phyloP scores from a whole-genome alignment of 2,113 vertebrate genomes.

The Scolopax mira region DNA sequence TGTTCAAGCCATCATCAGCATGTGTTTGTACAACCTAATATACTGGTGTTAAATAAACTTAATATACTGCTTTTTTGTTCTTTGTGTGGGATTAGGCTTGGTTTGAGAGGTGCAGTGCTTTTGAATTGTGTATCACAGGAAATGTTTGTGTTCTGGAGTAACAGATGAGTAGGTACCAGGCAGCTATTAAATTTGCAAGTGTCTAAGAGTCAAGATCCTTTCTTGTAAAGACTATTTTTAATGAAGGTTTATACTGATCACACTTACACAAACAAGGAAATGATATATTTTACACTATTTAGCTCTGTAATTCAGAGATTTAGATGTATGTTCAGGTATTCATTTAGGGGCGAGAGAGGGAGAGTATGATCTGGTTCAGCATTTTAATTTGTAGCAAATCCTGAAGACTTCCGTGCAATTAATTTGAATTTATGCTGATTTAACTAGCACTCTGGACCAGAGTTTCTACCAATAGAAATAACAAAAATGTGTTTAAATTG shows the following conservation, averaged over 20 bases:
- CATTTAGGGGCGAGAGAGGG: background rate
- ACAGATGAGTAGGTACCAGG: background rate
- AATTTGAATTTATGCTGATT: background rate
- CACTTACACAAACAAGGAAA: constrained; percentile 4
- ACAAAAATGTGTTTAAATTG: background rate
- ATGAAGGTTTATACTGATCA: constrained; percentile 8
- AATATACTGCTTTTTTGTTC: background rate
- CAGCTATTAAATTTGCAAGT: constrained; percentile 21
- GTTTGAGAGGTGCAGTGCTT: background rate
- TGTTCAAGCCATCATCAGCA: background rate
- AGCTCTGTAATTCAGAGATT: constrained; percentile 25
- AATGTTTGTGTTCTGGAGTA: background rate
- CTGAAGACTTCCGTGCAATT: background rate
- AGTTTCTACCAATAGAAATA: background rate
- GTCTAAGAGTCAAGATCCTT: background rate
- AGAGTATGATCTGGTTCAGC: background rate
- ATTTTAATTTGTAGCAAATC: background rate
- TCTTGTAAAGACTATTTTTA: constrained; percentile 4
- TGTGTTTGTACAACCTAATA: background rate
- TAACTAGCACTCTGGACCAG: background rate
- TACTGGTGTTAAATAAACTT: constrained; percentile 3
- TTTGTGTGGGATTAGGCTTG: background rate
- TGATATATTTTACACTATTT: background rate
- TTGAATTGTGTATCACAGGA: background rate
- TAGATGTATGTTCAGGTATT: constrained; percentile 21